phyloP scores from a whole-genome alignment of 2,888 invertebrate genomes.

The Bembecia ichneumoniformis region DNA sequence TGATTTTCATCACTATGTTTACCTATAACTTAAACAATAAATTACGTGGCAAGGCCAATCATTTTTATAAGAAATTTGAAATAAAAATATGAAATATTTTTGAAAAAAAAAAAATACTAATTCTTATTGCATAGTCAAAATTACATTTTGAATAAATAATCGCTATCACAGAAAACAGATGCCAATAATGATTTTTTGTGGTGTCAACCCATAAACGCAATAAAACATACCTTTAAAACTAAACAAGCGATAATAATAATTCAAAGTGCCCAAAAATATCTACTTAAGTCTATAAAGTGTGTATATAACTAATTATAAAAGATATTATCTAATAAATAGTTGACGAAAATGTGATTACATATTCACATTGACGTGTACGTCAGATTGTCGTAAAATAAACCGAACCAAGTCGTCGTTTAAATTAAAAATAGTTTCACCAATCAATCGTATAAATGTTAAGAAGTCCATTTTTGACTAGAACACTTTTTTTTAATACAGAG shows the following conservation, averaged over 20 bases:
- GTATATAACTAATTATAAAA: neutral
- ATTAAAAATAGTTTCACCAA: neutral
- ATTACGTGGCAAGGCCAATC: slow-evolving; percentile 57
- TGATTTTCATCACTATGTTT: slow-evolving; percentile 49
- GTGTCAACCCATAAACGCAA: neutral
- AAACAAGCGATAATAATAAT: neutral
- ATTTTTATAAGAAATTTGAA: neutral
- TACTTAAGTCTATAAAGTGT: neutral
- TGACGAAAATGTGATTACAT: neutral
- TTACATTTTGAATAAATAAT: slow-evolving; percentile 31
- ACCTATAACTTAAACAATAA: slow-evolving; percentile 39
- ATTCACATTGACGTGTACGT: neutral
- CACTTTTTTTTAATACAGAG: slow-evolving; percentile 66
- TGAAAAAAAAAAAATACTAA: slow-evolving; percentile 8
- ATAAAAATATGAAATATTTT: slow-evolving; percentile 1
- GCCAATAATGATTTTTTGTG: slow-evolving; percentile 16
- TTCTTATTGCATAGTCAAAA: slow-evolving; percentile 21
- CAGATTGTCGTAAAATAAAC: neutral
- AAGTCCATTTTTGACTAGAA: slow-evolving; percentile 69
- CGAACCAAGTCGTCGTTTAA: neutral
- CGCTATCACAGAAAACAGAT: slow-evolving; percentile 52
- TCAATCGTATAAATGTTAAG: neutral
- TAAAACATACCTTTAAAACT: neutral
- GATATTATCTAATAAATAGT: neutral
- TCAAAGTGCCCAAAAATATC: neutral